phyloP scores from a whole-genome alignment of 2,113 vertebrate species.

The Mesembrinibis cayennensis region DNA sequence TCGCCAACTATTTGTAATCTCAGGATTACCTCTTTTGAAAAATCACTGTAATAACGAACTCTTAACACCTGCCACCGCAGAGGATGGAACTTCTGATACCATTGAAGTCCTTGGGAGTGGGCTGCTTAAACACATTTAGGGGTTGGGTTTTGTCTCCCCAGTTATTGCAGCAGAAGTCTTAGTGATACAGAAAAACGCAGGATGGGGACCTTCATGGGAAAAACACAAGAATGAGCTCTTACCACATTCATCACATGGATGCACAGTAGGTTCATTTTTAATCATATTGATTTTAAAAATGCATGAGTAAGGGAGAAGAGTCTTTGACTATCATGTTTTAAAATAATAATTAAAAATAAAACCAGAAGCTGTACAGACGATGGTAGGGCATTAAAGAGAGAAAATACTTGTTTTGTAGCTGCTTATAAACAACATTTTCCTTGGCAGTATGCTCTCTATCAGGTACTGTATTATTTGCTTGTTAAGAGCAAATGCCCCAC shows the following conservation, averaged over 20 bases:
- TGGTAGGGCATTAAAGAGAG: neutral
- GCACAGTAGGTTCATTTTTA: conserved; percentile 14
- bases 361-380: neutral
- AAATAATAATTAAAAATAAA: neutral
- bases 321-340: neutral
- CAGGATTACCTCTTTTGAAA: conserved; percentile 4
- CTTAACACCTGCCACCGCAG: neutral
- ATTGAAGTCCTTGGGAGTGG: neutral
- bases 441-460: neutral
- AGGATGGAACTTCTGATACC: neutral
- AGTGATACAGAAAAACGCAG: neutral
- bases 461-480: neutral
- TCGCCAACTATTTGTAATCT: neutral
- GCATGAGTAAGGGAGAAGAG: neutral
- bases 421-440: neutral
- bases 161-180: neutral
- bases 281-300: conserved; percentile 48
- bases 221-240: neutral
- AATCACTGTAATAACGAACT: neutral
- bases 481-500: neutral
- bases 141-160: neutral
- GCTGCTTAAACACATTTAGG: neutral
- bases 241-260: conserved; percentile 23
- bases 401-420: neutral
- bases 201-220: neutral